phyloP scores from a whole-genome alignment of 2,797 vertebrate species.

The Ispidina picta region DNA sequence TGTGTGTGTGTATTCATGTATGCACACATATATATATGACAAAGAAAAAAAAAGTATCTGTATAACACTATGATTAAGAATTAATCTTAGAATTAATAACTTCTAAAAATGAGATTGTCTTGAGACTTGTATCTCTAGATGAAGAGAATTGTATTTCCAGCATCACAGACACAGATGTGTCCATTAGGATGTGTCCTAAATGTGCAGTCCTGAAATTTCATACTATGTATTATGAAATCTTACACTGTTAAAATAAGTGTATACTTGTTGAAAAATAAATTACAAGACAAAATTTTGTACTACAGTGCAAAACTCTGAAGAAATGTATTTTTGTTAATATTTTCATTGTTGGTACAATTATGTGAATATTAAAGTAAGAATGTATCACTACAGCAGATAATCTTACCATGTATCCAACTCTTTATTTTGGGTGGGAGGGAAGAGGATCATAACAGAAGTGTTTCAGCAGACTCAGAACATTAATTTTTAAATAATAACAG shows the following conservation, averaged over 20 bases:
- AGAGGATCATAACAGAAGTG: not conserved
- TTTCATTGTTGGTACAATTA: not conserved
- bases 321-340: not conserved
- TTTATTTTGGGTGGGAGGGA: not conserved
- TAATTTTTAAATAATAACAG: not conserved
- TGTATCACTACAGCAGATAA: not conserved
- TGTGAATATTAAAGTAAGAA: not conserved
- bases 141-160: not conserved
- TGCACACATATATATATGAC: not conserved
- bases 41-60: not conserved
- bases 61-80: not conserved
- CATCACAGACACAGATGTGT: not conserved
- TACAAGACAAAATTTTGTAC: not conserved
- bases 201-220: not conserved
- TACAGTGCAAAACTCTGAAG: not conserved
- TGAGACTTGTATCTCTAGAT: not conserved
- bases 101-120: not conserved
- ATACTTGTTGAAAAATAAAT: not conserved
- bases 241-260: not conserved
- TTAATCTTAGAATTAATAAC: not conserved
- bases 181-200: not conserved
- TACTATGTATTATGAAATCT: not conserved
- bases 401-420: not conserved
- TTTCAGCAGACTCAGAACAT: not conserved
- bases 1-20: too few species aligned